Percentiles rank a stretch among this genome's conserved stretches.
Evolutionary conservation across 2,888 invertebrate genomes (phyloP).

Genomic region (Caenorhabditis macrosperma): DNA sequence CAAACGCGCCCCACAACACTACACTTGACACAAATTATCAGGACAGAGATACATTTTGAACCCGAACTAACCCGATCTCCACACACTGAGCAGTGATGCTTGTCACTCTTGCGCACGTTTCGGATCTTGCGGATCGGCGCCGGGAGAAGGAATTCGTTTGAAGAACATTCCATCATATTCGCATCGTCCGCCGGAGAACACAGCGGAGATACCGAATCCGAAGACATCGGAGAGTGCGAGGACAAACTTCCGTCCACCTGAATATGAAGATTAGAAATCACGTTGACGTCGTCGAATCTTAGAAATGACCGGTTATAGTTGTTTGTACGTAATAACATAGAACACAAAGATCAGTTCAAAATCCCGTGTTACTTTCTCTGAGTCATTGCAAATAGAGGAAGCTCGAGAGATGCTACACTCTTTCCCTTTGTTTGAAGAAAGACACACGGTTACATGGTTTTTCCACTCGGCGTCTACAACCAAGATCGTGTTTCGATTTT

Average conservation of each 20-base stretch:
- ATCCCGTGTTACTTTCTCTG: conserved; percentile 13
- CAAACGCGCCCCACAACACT: background rate
- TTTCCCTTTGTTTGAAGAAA: background rate
- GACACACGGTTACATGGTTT: background rate
- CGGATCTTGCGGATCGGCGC: conserved; percentile 65
- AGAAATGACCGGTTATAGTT: too few relatives aligned
- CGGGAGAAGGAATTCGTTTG: conserved; percentile 21
- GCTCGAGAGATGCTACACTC: background rate
- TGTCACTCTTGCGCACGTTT: conserved; percentile 70
- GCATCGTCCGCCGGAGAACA: conserved; percentile 40
- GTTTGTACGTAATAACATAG: background rate
- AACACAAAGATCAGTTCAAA: conserved; percentile 23
- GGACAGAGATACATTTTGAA: conserved; percentile 25
- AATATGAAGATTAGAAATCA: conserved; percentile 30
- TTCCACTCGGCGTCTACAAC: background rate
- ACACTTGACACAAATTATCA: background rate
- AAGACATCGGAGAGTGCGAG: conserved; percentile 57
- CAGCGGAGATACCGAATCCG: conserved; percentile 51
- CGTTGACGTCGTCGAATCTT: background rate
- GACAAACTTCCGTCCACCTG: conserved; percentile 53
- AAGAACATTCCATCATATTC: conserved; percentile 53
- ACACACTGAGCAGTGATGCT: conserved; percentile 70
- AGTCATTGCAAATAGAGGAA: background rate
- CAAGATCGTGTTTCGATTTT: conserved; percentile 22
- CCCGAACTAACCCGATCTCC: conserved; percentile 67